Evolutionary conservation across 2,888 invertebrate genomes (phyloP).

Genomic region (Eupeodes latifasciatus): DNA sequence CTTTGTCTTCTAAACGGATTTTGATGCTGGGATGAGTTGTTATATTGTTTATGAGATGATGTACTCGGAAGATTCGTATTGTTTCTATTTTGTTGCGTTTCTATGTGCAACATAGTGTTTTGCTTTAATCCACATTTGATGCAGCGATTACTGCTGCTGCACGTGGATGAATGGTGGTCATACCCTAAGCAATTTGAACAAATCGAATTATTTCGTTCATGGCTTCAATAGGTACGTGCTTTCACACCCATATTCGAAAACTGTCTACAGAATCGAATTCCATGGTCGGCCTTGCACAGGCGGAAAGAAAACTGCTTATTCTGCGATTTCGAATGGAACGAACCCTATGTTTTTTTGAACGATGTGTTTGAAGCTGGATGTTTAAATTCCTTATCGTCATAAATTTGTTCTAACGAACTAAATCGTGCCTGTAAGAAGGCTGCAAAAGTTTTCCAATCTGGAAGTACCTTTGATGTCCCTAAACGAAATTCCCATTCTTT

Average conservation of each 20-base stretch:
- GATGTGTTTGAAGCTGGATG: not conserved
- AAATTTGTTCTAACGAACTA: constrained; percentile 19
- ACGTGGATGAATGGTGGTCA: constrained; percentile 3
- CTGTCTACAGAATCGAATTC: not conserved
- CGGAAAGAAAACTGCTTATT: constrained; percentile 9
- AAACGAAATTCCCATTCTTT: constrained; percentile 14
- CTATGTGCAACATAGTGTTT: not conserved
- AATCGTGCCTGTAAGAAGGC: constrained; percentile 17
- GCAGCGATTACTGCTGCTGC: constrained; percentile 12
- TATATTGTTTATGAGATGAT: too few relatives aligned
- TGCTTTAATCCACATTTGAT: not conserved
- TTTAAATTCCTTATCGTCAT: not conserved
- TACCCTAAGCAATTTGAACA: constrained; percentile 22
- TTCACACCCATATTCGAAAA: not conserved
- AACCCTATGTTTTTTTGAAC: not conserved
- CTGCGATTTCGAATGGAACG: not conserved
- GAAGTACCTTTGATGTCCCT: constrained; percentile 26
- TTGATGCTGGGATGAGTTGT: too few relatives aligned
- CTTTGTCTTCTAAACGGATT: too few relatives aligned
- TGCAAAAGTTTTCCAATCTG: constrained; percentile 36
- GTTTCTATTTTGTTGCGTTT: too few relatives aligned
- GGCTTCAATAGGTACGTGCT: not conserved
- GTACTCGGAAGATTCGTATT: too few relatives aligned
- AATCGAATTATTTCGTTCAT: constrained; percentile 3
- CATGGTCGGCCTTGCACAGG: not conserved